phyloP scores from a whole-genome alignment of 2,797 vertebrate species.

The Bradypus variegatus region DNA sequence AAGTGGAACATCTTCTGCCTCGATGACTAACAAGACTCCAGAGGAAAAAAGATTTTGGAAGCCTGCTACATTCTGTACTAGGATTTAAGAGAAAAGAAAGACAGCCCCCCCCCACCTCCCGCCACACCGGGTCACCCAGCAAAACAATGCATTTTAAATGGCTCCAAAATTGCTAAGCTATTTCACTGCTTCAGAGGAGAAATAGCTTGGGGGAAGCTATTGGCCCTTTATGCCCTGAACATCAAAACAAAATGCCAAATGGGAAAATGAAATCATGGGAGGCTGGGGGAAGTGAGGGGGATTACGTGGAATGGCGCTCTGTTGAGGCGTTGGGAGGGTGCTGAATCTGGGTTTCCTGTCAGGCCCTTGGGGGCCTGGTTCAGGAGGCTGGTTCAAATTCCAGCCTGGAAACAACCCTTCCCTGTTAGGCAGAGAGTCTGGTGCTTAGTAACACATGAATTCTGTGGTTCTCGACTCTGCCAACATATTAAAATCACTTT shows the following conservation, averaged over 20 bases:
- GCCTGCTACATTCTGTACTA: constrained; percentile 52
- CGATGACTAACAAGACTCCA: constrained; percentile 51
- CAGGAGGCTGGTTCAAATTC: not conserved
- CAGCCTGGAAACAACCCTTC: not conserved
- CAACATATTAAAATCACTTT: not conserved
- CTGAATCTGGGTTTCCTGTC: constrained; percentile 7
- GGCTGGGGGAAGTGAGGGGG: constrained; percentile 36
- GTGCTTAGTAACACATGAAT: not conserved
- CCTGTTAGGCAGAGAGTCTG: not conserved
- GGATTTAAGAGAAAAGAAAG: constrained; percentile 59
- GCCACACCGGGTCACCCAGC: constrained; percentile 51
- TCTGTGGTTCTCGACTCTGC: not conserved
- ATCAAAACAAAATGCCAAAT: constrained; percentile 75
- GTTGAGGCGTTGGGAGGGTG: not conserved
- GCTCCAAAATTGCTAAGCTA: constrained; percentile 74
- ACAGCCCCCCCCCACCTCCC: not conserved
- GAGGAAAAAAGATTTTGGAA: constrained; percentile 44
- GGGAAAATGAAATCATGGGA: constrained; percentile 68
- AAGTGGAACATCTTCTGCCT: constrained; percentile 47
- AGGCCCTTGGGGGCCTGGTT: not conserved
- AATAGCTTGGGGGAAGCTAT: constrained; percentile 76
- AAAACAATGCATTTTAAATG: constrained; percentile 75
- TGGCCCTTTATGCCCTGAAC: constrained; percentile 73
- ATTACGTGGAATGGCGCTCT: not conserved
- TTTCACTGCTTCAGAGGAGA: constrained; percentile 73